Conservation (phyloP, 2,113 vertebrate genomes). For the Erythrocebus patas region DNA sequence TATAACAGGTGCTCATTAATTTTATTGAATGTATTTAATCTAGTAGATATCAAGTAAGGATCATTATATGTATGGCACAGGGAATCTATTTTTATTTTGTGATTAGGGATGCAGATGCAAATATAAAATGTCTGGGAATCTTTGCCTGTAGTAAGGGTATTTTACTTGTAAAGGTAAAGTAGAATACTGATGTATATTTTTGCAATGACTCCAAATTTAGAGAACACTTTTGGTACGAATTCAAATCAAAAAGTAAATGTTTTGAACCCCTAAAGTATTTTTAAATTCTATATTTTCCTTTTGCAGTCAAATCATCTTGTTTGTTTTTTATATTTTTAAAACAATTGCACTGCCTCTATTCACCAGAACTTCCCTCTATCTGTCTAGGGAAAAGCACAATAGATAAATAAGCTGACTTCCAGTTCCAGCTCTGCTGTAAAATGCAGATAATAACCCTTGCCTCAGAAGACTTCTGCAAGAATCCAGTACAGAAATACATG, state of each 20-base stretch:
- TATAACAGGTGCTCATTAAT: background rate
- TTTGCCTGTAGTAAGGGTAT: background rate
- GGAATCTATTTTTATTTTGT: background rate
- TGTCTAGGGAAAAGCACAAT: constrained; percentile 13
- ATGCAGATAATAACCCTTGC: constrained; percentile 52
- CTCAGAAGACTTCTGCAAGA: constrained; percentile 49
- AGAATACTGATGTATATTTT: background rate
- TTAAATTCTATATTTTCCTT: background rate
- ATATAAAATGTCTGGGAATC: background rate
- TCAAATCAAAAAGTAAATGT: background rate
- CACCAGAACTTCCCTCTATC: background rate
- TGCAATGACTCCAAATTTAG: constrained; percentile 11
- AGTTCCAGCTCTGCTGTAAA: constrained; percentile 23
- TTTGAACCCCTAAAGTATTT: background rate
- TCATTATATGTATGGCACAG: background rate
- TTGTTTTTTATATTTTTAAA: constrained; percentile 12
- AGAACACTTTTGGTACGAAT: background rate
- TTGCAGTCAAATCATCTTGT: constrained; percentile 1
- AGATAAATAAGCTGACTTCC: constrained; percentile 17
- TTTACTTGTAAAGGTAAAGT: constrained; percentile 28
- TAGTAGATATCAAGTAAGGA: background rate
- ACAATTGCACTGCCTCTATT: background rate
- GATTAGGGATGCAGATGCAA: background rate
- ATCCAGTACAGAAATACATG: background rate
- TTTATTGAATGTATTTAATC: background rate